These are phyloP conservation scores for Gambusia yucatana DNA, from an alignment of 2,797 vertebrate species.

Conservation along the genomic window DNA sequence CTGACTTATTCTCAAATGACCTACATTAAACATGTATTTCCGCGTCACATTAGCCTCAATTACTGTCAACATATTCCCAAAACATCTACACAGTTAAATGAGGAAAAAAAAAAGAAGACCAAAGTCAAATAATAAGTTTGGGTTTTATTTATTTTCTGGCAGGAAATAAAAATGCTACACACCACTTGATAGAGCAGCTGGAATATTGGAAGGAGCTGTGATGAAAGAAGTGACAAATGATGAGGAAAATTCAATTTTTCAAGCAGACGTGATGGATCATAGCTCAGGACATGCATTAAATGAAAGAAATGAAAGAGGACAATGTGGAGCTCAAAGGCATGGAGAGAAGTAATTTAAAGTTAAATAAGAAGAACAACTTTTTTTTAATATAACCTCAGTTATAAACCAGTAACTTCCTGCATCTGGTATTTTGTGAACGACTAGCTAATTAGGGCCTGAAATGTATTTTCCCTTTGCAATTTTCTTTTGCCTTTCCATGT, in stretches of 20 bases:
- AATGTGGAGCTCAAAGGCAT: slow-evolving; percentile 1
- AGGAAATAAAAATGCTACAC: slow-evolving; percentile 15
- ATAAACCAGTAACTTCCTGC: neutral
- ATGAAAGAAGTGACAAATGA: slow-evolving; percentile 36
- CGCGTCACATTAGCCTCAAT: neutral
- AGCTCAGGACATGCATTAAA: slow-evolving; percentile 34
- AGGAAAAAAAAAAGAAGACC: neutral
- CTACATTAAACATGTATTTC: neutral
- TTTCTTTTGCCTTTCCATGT: neutral
- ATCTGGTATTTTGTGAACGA: neutral
- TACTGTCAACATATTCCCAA: neutral
- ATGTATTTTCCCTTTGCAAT: neutral
- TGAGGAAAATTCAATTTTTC: slow-evolving; percentile 39
- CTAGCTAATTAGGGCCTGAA: neutral
- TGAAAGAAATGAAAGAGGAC: slow-evolving; percentile 9
- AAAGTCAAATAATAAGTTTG: neutral
- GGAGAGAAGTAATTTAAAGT: neutral
- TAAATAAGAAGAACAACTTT: neutral
- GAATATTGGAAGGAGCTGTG: neutral
- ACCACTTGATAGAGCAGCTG: slow-evolving; percentile 4
- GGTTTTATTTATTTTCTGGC: slow-evolving; percentile 7
- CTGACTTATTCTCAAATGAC: neutral
- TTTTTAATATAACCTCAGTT: neutral
- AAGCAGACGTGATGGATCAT: slow-evolving; percentile 7
- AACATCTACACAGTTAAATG: neutral